phyloP scores from a whole-genome alignment of 1,140 invertebrate species.

The Drosophila ambigua region DNA sequence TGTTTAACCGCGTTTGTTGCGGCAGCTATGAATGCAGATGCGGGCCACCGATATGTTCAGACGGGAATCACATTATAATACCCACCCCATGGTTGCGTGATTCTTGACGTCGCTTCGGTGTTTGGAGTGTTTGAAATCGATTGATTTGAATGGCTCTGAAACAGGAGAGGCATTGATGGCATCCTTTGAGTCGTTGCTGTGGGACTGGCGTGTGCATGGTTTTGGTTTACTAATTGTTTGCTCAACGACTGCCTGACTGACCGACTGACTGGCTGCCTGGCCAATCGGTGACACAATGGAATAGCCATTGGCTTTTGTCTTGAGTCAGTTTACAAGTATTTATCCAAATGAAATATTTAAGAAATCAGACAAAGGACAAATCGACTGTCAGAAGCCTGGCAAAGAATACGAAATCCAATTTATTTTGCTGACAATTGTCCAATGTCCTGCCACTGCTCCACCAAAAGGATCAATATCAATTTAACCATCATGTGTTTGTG shows the following conservation, averaged over 20 bases:
- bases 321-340: constrained; percentile 38
- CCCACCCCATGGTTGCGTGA: constrained; percentile 33
- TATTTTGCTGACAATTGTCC: constrained; percentile 63
- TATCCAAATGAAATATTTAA: constrained; percentile 41
- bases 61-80: constrained; percentile 60
- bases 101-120: constrained; percentile 17
- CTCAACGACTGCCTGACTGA: not conserved
- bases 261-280: not conserved
- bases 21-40: constrained; percentile 46
- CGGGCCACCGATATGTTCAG: constrained; percentile 55
- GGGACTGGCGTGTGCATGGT: constrained; percentile 48
- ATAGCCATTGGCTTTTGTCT: constrained; percentile 47
- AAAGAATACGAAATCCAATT: constrained; percentile 71
- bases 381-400: constrained; percentile 27
- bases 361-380: constrained; percentile 23
- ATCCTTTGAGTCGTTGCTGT: not conserved
- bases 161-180: constrained; percentile 28
- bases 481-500: constrained; percentile 13
- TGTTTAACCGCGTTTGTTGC: constrained; percentile 35
- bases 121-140: constrained; percentile 52
- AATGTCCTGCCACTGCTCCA: constrained; percentile 1
- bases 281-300: constrained; percentile 16
- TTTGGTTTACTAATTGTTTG: constrained; percentile 75
- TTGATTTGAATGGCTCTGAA: constrained; percentile 66
- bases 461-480: constrained; percentile 59